A percentile compares a stretch with the other conserved stretches of the same genome.
Conservation (phyloP, 2,797 vertebrate species). For the Trachops cirrhosus region DNA sequence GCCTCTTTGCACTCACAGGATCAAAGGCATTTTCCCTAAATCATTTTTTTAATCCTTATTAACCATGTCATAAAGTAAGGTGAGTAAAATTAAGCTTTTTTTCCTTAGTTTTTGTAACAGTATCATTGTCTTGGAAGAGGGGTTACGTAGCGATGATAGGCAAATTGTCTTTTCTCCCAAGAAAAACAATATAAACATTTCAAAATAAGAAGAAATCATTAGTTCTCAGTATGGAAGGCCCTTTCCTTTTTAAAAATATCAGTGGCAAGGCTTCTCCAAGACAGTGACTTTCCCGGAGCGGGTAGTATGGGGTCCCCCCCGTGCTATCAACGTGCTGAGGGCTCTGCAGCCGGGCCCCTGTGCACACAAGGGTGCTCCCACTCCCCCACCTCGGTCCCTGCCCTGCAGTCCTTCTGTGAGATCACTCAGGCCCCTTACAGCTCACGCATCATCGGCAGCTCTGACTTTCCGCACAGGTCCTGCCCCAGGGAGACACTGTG, state of each 20-base stretch:
- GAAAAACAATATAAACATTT: not conserved
- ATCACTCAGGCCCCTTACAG: not conserved
- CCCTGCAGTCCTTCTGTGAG: not conserved
- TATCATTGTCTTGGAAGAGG: not conserved
- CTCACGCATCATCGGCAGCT: not conserved
- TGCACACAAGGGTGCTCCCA: rapidly evolving
- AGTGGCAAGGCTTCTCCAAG: conserved; percentile 1
- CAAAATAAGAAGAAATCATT: conserved; percentile 8
- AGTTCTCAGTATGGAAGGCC: not conserved
- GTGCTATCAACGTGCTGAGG: no score
- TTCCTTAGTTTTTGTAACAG: not conserved
- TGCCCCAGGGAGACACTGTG: no score
- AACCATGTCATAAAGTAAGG: conserved; percentile 16
- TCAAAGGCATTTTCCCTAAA: conserved; percentile 31
- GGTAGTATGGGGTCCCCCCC: not conserved
- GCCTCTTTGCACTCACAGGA: conserved; percentile 8
- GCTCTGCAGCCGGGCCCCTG: not conserved
- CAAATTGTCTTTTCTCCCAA: not conserved
- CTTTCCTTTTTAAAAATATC: not conserved
- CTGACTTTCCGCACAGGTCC: not conserved
- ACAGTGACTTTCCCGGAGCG: not conserved
- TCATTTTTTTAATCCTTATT: conserved; percentile 41
- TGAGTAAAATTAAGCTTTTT: not conserved
- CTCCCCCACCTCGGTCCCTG: not conserved
- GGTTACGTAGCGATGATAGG: not conserved